Evolutionary conservation across 2,797 vertebrate genomes (phyloP).

Genomic region (Tragelaphus oryx): DNA sequence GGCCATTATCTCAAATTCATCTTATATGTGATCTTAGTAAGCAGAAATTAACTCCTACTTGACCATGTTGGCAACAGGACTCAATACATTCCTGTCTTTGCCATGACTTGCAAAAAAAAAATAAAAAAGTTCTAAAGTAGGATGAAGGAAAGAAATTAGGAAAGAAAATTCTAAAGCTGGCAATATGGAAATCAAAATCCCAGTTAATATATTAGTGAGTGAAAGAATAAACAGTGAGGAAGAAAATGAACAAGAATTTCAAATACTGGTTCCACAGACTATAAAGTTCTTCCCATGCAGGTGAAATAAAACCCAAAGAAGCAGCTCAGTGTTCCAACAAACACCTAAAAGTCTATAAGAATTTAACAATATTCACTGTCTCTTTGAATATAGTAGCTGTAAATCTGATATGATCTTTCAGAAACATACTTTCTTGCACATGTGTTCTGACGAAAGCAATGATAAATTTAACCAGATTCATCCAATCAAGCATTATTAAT

Average conservation of each 20-base stretch:
- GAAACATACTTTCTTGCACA: conserved; percentile 23
- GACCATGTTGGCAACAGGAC: neutral
- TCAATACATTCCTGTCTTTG: neutral
- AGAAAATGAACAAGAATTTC: conserved; percentile 11
- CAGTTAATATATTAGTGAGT: neutral
- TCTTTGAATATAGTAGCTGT: neutral
- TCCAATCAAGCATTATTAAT: neutral
- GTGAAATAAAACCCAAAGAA: conserved; percentile 15
- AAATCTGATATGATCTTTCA: neutral
- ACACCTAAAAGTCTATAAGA: neutral
- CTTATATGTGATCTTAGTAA: neutral
- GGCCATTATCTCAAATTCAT: neutral
- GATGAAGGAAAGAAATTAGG: neutral
- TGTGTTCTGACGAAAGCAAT: neutral
- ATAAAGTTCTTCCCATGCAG: neutral
- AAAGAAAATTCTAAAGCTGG: neutral
- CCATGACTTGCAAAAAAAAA: neutral
- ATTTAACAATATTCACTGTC: neutral
- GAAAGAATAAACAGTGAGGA: neutral
- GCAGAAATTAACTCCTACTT: neutral
- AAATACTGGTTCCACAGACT: neutral
- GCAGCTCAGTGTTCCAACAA: neutral
- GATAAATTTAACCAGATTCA: neutral
- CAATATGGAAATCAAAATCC: conserved; percentile 4
- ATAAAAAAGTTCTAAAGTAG: neutral